Conservation (phyloP, 2,797 vertebrate species). For the Thalassophryne amazonica region DNA sequence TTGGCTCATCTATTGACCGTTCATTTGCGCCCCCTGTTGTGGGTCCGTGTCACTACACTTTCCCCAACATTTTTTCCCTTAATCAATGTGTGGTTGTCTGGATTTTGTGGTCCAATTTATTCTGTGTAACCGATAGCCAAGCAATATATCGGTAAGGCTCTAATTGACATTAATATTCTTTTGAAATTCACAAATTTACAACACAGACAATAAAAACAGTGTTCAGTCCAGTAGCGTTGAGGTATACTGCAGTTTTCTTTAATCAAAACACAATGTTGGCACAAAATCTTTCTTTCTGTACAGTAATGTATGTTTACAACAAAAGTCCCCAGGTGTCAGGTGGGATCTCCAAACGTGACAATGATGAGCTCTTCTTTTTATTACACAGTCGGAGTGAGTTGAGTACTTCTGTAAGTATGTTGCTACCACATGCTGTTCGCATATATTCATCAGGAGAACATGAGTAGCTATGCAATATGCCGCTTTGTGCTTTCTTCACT, state of each 20-base stretch:
- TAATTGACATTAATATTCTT: too few species aligned
- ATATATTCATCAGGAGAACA: constrained; percentile 15
- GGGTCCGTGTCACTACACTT: too few species aligned
- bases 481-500: constrained; percentile 18
- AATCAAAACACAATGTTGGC: constrained; percentile 42
- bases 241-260: constrained; percentile 28
- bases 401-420: constrained; percentile 13
- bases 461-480: constrained; percentile 11
- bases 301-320: constrained; percentile 27
- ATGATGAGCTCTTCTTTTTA: constrained; percentile 14
- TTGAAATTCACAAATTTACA: too few species aligned
- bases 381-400: constrained; percentile 20
- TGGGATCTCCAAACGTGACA: constrained; percentile 1
- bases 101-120: too few species aligned
- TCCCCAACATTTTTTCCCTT: too few species aligned
- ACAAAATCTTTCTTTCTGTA: constrained; percentile 25
- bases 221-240: neutral
- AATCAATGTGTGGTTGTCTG: too few species aligned
- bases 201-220: neutral
- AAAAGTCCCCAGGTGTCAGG: constrained; percentile 16
- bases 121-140: too few species aligned
- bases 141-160: too few species aligned
- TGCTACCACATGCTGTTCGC: constrained; percentile 18
- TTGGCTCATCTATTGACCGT: too few species aligned
- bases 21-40: too few species aligned